Evolutionary conservation across 2,797 vertebrate species (phyloP).

Genomic region (Macroramphosus scolopax): DNA sequence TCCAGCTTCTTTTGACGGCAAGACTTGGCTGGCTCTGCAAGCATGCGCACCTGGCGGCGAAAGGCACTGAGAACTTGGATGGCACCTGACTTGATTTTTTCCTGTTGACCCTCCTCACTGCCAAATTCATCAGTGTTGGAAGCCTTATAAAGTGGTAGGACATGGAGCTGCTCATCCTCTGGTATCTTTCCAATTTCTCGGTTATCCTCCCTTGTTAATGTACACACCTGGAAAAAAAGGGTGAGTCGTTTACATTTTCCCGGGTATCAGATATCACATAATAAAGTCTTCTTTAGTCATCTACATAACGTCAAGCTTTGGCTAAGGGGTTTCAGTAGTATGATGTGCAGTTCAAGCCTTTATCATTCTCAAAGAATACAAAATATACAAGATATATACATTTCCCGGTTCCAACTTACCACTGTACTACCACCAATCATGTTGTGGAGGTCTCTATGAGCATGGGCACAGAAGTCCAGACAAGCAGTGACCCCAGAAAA

Average conservation of each 20-base stretch:
- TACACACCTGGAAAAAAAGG: conserved; percentile 85
- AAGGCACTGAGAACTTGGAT: conserved; percentile 93
- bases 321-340: neutral
- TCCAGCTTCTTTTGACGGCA: conserved; percentile 95
- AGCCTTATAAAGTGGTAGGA: conserved; percentile 94
- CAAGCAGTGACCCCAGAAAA: conserved; percentile 99
- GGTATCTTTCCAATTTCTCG: conserved; percentile 88
- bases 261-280: neutral
- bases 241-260: neutral
- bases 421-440: conserved; percentile 97
- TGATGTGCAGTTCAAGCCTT: neutral
- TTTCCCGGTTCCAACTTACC: conserved; percentile 75
- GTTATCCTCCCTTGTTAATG: conserved; percentile 96
- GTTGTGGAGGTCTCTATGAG: conserved; percentile 97
- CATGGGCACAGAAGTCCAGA: conserved; percentile 96
- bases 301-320: neutral
- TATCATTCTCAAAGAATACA: conserved; percentile 1
- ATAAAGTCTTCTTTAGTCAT: neutral
- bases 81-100: conserved; percentile 89
- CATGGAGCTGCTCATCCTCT: conserved; percentile 96
- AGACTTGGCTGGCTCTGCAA: conserved; percentile 92
- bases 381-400: neutral
- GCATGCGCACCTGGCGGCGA: conserved; percentile 91
- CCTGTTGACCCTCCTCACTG: conserved; percentile 88
- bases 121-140: conserved; percentile 93